Percentiles rank a stretch among this genome's conserved stretches.
Conservation (phyloP, 2,888 invertebrate genomes). For the Heliothis peltigera region DNA sequence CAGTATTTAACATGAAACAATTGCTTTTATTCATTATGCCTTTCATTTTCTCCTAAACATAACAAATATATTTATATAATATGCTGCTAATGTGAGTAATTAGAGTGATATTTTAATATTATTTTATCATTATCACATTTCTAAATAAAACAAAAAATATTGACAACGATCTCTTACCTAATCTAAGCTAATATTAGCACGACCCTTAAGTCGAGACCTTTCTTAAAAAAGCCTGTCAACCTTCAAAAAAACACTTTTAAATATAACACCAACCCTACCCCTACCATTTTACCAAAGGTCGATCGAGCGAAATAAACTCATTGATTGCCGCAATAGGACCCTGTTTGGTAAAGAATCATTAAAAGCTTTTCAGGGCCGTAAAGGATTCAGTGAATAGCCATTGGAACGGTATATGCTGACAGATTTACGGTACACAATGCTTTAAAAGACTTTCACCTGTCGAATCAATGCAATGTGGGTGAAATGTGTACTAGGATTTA, state of each 20-base stretch:
- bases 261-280: slow-evolving; percentile 33
- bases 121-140: too few relatives aligned
- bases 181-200: too few relatives aligned
- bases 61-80: too few relatives aligned
- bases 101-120: too few relatives aligned
- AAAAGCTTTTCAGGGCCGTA: slow-evolving; percentile 57
- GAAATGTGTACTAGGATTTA: slow-evolving; percentile 54
- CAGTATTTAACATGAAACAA: too few relatives aligned
- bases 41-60: too few relatives aligned
- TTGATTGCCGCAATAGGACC: slow-evolving; percentile 51
- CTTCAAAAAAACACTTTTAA: slow-evolving; percentile 16
- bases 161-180: too few relatives aligned
- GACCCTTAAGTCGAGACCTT: background rate
- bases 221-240: background rate
- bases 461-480: slow-evolving; percentile 48
- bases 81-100: too few relatives aligned
- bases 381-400: slow-evolving; percentile 60
- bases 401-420: slow-evolving; percentile 58
- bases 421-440: slow-evolving; percentile 58
- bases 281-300: slow-evolving; percentile 44
- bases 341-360: slow-evolving; percentile 55
- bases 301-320: slow-evolving; percentile 52
- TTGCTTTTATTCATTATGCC: too few relatives aligned
- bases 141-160: too few relatives aligned
- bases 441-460: slow-evolving; percentile 55